phyloP scores from a whole-genome alignment of 2,797 vertebrate species.

The Hippopotamyrus pictus region DNA sequence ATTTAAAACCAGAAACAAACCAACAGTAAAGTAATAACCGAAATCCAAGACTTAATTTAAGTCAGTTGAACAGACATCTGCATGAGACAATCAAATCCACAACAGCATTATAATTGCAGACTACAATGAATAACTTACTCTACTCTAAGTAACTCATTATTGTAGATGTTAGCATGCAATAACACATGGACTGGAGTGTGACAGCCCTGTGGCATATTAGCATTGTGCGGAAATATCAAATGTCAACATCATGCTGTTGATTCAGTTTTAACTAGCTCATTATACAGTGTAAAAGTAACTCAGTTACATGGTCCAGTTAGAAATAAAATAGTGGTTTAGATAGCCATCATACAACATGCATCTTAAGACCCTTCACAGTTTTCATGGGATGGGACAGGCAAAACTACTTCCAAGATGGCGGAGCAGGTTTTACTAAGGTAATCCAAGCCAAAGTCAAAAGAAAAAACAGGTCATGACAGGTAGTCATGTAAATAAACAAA shows the following conservation, averaged over 20 bases:
- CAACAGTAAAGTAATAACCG: background rate
- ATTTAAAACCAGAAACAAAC: background rate
- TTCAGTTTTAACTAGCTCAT: slow-evolving; percentile 3
- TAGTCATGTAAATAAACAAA: background rate
- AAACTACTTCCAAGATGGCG: background rate
- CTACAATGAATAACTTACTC: background rate
- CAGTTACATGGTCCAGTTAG: background rate
- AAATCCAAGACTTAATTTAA: background rate
- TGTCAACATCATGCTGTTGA: background rate
- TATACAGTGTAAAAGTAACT: slow-evolving; percentile 8
- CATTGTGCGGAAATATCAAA: background rate
- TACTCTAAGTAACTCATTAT: background rate
- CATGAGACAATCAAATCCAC: background rate
- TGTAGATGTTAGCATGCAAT: background rate
- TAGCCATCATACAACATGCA: background rate
- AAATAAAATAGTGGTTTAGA: background rate
- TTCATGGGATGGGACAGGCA: background rate
- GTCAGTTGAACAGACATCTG: background rate
- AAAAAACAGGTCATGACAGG: background rate
- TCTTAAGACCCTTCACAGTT: background rate
- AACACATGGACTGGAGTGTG: background rate
- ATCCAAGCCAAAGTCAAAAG: background rate
- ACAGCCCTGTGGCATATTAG: background rate
- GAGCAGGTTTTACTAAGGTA: background rate
- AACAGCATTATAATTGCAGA: background rate